A percentile compares a stretch with the other conserved stretches of the same genome.
These are phyloP conservation scores for Rhegmatorhina hoffmannsi DNA, from an alignment of 2,113 vertebrate genomes.

Conservation along the genomic window DNA sequence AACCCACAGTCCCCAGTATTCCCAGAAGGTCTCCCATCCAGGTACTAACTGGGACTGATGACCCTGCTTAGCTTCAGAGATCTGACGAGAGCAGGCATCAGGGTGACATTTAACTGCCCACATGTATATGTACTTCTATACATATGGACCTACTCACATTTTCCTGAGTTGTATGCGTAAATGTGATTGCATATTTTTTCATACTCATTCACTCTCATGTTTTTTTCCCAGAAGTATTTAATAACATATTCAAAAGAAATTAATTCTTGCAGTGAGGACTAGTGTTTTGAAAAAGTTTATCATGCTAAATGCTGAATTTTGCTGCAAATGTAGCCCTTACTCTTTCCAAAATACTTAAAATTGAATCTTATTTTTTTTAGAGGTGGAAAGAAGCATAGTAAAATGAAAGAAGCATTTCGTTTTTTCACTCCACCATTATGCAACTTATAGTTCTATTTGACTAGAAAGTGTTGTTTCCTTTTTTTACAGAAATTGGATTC, in stretches of 20 bases:
- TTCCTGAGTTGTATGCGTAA: not conserved
- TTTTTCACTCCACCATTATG: not conserved
- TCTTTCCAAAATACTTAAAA: not conserved
- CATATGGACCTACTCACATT: not conserved
- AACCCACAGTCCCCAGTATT: no score
- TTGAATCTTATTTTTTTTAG: not conserved
- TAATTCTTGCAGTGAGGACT: rapidly evolving
- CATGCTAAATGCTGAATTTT: not conserved
- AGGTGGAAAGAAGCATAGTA: not conserved
- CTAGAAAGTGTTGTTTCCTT: not conserved
- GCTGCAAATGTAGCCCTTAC: not conserved
- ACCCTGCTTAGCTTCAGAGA: no score
- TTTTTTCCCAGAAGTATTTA: not conserved
- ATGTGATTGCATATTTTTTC: not conserved
- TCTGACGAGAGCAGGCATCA: no score
- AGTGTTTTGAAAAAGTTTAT: not conserved
- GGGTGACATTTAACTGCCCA: no score
- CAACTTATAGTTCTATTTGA: rapidly evolving
- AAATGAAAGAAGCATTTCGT: not conserved
- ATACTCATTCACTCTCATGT: not conserved
- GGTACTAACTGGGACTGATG: no score
- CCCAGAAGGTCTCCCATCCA: no score
- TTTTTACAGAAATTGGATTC: not conserved
- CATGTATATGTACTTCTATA: not conserved
- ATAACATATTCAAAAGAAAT: rapidly evolving